Conservation (phyloP, 2,888 invertebrate genomes). For the Melinaea menophilus region DNA sequence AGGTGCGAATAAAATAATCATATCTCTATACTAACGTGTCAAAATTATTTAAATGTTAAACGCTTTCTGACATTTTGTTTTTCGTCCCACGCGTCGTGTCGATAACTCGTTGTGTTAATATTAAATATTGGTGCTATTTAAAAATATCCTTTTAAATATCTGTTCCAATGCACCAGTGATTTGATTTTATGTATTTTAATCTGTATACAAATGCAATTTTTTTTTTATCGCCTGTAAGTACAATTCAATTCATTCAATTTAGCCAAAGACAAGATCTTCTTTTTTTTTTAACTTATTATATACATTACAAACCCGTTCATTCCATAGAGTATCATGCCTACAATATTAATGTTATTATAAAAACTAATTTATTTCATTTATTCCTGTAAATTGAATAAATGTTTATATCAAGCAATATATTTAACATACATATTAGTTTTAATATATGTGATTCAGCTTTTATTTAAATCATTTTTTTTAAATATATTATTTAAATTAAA, state of each 20-base stretch:
- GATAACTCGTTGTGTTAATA: constrained; percentile 57
- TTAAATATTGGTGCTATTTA: constrained; percentile 75
- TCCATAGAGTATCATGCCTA: constrained; percentile 40
- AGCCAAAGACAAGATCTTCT: constrained; percentile 61
- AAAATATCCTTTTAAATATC: constrained; percentile 48
- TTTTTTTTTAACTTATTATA: constrained; percentile 43
- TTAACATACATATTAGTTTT: background rate
- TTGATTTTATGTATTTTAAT: constrained; percentile 44
- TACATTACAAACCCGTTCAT: constrained; percentile 41
- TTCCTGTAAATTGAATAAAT: background rate
- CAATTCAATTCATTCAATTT: constrained; percentile 54
- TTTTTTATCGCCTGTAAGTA: constrained; percentile 59
- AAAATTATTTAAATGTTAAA: constrained; percentile 18
- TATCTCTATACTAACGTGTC: constrained; percentile 25
- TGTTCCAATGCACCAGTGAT: constrained; percentile 58
- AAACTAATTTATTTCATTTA: constrained; percentile 2
- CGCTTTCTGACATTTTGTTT: constrained; percentile 40
- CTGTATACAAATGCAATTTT: constrained; percentile 45
- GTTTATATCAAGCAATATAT: background rate
- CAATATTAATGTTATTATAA: constrained; percentile 18
- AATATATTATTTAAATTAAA: too few relatives aligned
- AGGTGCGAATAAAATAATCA: constrained; percentile 42
- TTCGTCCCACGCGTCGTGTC: constrained; percentile 39
- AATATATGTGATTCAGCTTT: too few relatives aligned
- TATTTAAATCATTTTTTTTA: too few relatives aligned